Base-by-base conservation (phyloP, 2,797 vertebrate genomes). In the Taenioides sp. region DNA sequence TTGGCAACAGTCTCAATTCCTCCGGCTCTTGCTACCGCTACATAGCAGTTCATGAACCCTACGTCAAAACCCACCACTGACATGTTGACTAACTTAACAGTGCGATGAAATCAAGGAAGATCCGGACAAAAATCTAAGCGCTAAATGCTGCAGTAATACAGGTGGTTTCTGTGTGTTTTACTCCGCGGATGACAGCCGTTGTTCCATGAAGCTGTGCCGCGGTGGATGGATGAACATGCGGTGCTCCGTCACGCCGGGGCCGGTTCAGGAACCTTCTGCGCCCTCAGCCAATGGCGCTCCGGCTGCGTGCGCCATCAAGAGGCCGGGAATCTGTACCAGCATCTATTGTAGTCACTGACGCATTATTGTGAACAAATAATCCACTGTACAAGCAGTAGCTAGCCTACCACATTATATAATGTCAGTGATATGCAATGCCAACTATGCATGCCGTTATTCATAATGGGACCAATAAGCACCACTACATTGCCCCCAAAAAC, bases 31-130 rank as follows among this genome's bases (percentile, higher is more conserved):
- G 97, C 97, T 86, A 99, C 97, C 2, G 97, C 97, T 82, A 98
- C 96, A 81, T 98, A 99, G 90, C 97, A 99, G 94, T 91, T 98
- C 92, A 97, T 89, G 83, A 95, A 98, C 5, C 97, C 97, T 80
- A 99, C 87, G 79, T 99, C 97, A 89, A 99, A 96, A 49, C 97
- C 97, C 76, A 98, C 95, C 72, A 99, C 96, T 70, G 95, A 96
- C 95, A 96, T 96, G 69, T 86, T 92, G 9, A 61, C 69, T 82
- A 69, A 70, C 49, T 25, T 37, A 60, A 64, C 55, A 43, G 62
- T 2, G 57, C 71, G 23, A 37, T 22, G 25, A 68, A 28, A 28
- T 80, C 54, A 20, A 28, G 43, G 67, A 78, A 78, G 75, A 77
- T 71, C 74, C 28, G 49, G 65, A 66, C 47, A 20, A 54, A 54